Percentiles rank a stretch among this genome's conserved stretches.
phyloP scores from a whole-genome alignment of 1,140 invertebrate genomes.

The Mercenaria mercenaria region DNA sequence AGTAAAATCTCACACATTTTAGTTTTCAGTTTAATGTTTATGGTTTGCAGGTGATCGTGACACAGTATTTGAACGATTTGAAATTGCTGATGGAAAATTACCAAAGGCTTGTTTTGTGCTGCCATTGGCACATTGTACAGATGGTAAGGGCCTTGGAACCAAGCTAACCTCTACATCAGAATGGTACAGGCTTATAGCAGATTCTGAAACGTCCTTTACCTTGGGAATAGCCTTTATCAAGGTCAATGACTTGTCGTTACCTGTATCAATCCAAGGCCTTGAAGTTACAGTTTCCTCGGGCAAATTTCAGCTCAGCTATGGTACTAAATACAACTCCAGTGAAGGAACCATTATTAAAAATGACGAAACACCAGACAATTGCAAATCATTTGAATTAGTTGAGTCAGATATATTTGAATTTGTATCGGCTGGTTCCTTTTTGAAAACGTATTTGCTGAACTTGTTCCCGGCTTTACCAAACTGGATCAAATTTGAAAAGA shows the following conservation, averaged over 20 bases:
- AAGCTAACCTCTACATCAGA: constrained; percentile 8
- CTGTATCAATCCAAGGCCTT: neutral
- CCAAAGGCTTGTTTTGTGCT: neutral
- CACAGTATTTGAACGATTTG: neutral
- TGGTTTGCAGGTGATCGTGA: neutral
- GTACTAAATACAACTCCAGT: neutral
- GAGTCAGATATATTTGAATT: constrained; percentile 33
- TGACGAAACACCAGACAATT: neutral
- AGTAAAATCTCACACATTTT: too few species aligned
- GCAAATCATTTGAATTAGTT: neutral
- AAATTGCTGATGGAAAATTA: neutral
- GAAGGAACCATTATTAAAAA: neutral
- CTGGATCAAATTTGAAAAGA: neutral
- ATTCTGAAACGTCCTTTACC: neutral
- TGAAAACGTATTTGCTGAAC: neutral
- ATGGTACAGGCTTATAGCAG: neutral
- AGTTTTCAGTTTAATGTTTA: too few species aligned
- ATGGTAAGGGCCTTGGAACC: neutral
- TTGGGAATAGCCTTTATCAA: constrained; percentile 20
- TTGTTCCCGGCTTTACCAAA: neutral
- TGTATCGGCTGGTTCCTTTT: constrained; percentile 11
- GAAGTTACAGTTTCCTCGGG: neutral
- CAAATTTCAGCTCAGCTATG: neutral
- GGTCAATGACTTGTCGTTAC: neutral
- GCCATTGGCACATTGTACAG: constrained; percentile 1